Evolutionary conservation across 1,140 invertebrate species (phyloP), one percentile per base, ranked within the genome.

Genomic region (Anastrepha ludens): DNA sequence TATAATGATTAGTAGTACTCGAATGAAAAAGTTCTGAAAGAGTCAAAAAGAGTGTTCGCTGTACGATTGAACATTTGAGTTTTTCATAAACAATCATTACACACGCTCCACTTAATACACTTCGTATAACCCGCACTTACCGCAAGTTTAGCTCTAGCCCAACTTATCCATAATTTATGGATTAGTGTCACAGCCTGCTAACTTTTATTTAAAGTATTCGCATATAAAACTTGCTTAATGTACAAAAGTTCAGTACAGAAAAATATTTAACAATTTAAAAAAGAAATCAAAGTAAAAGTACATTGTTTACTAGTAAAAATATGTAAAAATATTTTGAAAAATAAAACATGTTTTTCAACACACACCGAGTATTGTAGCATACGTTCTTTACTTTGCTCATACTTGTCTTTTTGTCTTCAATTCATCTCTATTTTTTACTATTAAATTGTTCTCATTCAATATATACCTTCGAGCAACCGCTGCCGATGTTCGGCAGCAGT

Each of bases 381-480:
- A 86, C 20, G 58, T 41, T 86, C 41, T 59, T 59, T 20, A 44
- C 3, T 60, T 55, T 85, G 20, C 62, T 86, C 29, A 86, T 86
- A 81, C 44, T 81, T 81, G 44, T 81, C 9, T 17, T 88, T 67
- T 41, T 87, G 47, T 81, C 60, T 88, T 86, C 11, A 60, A 20
- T 89, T 20, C 86, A 86, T 87, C 74, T 60, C 70, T 89, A 88
- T 50, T 70, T 64, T 70, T 89, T 85, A 70, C 88, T 58, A 55
- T 55, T 39, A 58, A 81, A 55, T 88, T 86, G 85, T 87, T 62
- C 58, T 88, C 41, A 58, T 50, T 81, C 74, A 86, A 85, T 85
- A 87, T 91, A 92, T 92, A 92, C 91, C 91, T 92, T 92, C 91
- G 89, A 92, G 91, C 91, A 92, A 89, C 88, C 91, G 91, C 87